phyloP scores from a whole-genome alignment of 2,888 invertebrate species.

The Adelphocoris suturalis region DNA sequence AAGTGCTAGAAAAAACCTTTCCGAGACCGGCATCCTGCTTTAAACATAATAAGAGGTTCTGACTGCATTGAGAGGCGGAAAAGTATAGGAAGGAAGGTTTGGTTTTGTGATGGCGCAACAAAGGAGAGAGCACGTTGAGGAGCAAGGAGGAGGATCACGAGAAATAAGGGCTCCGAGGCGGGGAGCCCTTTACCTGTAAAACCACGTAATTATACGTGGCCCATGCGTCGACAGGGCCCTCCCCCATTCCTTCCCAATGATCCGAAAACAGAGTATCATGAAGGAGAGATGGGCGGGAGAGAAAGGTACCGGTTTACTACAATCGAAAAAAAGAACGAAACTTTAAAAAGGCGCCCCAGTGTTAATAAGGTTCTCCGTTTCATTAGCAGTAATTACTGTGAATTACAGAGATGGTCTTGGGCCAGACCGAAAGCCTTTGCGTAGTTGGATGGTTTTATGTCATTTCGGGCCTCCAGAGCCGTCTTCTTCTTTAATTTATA shows the following conservation, averaged over 20 bases:
- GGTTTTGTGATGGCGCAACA: conserved; percentile 57
- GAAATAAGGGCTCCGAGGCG: conserved; percentile 7
- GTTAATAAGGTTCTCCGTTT: conserved; percentile 63
- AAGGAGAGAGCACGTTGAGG: conserved; percentile 24
- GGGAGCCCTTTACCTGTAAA: conserved; percentile 61
- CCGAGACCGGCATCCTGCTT: conserved; percentile 46
- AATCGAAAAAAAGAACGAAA: conserved; percentile 29
- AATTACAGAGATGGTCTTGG: conserved; percentile 34
- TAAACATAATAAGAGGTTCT: conserved; percentile 46
- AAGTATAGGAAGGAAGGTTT: conserved; percentile 45
- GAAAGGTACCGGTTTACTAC: conserved; percentile 39
- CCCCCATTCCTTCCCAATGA: conserved; percentile 30
- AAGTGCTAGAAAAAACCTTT: too few relatives aligned
- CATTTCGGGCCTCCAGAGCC: conserved; percentile 29
- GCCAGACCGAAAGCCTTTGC: conserved; percentile 16
- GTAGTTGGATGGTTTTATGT: conserved; percentile 57
- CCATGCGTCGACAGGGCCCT: conserved; percentile 62
- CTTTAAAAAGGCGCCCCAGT: conserved; percentile 33
- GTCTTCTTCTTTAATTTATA: conserved; percentile 48
- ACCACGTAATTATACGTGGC: conserved; percentile 67
- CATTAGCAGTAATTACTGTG: conserved; percentile 65
- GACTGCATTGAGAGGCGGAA: conserved; percentile 34
- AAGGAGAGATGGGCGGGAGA: conserved; percentile 9
- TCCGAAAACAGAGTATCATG: conserved; percentile 5
- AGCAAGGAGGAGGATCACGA: conserved; percentile 3